These are phyloP conservation scores for Oreochromis tanganicae DNA, from an alignment of 2,113 vertebrate species.

Conservation along the genomic window DNA sequence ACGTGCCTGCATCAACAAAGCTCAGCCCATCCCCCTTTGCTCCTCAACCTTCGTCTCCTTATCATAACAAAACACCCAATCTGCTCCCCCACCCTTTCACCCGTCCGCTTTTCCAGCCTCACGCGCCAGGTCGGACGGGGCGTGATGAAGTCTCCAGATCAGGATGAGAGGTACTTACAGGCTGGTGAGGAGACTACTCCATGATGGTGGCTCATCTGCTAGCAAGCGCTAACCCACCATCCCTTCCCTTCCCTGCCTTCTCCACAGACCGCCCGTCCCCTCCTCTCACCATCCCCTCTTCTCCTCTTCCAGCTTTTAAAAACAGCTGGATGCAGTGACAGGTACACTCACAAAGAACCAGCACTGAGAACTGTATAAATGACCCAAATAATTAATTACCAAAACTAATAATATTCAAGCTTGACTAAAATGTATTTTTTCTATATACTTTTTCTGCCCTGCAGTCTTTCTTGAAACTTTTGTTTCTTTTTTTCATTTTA, in stretches of 20 bases:
- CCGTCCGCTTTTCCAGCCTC: neutral
- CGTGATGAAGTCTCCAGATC: neutral
- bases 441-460: neutral
- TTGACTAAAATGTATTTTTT: neutral
- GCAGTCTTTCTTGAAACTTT: neutral
- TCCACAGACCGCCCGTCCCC: neutral
- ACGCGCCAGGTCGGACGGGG: neutral
- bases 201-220: slow-evolving; percentile 1
- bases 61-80: slow-evolving; percentile 4
- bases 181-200: slow-evolving; percentile 40
- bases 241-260: neutral
- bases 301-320: neutral
- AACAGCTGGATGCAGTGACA: neutral
- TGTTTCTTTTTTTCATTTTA: neutral
- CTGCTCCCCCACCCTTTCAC: neutral
- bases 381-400: neutral
- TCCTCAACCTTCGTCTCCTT: neutral
- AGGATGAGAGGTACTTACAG: slow-evolving; percentile 37
- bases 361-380: neutral
- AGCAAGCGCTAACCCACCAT: neutral
- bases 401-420: neutral
- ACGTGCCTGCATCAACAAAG: slow-evolving; percentile 4
- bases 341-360: neutral
- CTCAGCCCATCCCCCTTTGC: slow-evolving; percentile 11
- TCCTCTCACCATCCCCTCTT: neutral